phyloP scores from a whole-genome alignment of 2,888 invertebrate genomes.

The Branchellion lobata region DNA sequence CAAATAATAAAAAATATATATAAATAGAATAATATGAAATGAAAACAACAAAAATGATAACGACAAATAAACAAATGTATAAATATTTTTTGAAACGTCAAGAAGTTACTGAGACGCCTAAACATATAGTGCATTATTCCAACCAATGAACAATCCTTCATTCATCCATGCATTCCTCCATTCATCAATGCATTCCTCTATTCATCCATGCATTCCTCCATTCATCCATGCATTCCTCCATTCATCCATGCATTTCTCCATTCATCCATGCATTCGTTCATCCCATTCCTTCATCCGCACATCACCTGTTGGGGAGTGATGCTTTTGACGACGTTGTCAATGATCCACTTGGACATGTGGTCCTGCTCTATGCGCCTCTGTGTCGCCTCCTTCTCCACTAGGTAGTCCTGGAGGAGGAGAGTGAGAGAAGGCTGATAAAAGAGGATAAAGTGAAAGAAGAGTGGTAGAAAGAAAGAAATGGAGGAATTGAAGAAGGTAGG shows the following conservation, averaged over 20 bases:
- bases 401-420: conserved; percentile 79
- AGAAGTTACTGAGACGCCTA: too few species aligned
- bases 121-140: too few species aligned
- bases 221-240: too few species aligned
- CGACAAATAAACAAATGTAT: background rate
- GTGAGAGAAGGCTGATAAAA: background rate
- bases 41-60: background rate
- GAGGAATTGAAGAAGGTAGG: background rate
- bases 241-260: too few species aligned
- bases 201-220: too few species aligned
- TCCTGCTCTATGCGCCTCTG: conserved; percentile 84
- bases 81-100: too few species aligned
- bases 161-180: too few species aligned
- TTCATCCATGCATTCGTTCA: too few species aligned
- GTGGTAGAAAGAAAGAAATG: background rate
- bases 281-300: too few species aligned
- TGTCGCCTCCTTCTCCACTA: conserved; percentile 79
- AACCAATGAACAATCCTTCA: too few species aligned
- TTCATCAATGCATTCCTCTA: too few species aligned
- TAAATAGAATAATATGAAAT: background rate
- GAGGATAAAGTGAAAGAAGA: background rate
- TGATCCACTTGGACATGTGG: conserved; percentile 92
- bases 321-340: conserved; percentile 76
- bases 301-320: conserved; percentile 82
- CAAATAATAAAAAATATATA: too few species aligned